A percentile compares a stretch with the other conserved stretches of the same genome.
Conservation (phyloP, 2,888 invertebrate species). For the Leucania comma region DNA sequence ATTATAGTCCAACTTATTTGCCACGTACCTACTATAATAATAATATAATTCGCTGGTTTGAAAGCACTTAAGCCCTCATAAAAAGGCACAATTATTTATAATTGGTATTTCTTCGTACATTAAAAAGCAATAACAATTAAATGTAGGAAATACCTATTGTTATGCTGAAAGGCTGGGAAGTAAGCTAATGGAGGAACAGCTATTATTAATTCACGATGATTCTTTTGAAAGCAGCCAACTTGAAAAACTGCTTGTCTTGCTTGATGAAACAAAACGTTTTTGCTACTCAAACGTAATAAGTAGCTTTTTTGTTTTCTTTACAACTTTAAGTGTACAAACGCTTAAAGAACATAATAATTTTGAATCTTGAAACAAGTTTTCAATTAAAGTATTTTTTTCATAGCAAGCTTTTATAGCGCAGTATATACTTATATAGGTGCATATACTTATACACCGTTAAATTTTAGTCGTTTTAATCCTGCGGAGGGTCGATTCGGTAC, state of each 20-base stretch:
- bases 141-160: conserved; percentile 38
- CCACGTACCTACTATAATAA: too few species aligned
- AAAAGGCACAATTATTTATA: conserved; percentile 26
- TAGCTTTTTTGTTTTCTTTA: conserved; percentile 15
- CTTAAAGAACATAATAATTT: too few species aligned
- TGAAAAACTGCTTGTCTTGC: conserved; percentile 32
- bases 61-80: conserved; percentile 21
- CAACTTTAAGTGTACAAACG: neutral
- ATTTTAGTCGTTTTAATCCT: too few species aligned
- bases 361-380: too few species aligned
- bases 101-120: conserved; percentile 27
- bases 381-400: too few species aligned
- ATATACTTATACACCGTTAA: too few species aligned
- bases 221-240: conserved; percentile 38
- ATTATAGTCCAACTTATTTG: too few species aligned
- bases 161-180: conserved; percentile 10
- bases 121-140: conserved; percentile 23
- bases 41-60: neutral
- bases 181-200: conserved; percentile 34
- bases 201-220: conserved; percentile 47
- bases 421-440: too few species aligned
- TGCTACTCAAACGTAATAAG: conserved; percentile 41
- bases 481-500: too few species aligned
- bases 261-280: conserved; percentile 23
- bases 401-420: too few species aligned